Percentiles rank a stretch among this genome's conserved stretches.
Conservation (phyloP, 2,797 vertebrate species). For the Pseudochirops cupreus region DNA sequence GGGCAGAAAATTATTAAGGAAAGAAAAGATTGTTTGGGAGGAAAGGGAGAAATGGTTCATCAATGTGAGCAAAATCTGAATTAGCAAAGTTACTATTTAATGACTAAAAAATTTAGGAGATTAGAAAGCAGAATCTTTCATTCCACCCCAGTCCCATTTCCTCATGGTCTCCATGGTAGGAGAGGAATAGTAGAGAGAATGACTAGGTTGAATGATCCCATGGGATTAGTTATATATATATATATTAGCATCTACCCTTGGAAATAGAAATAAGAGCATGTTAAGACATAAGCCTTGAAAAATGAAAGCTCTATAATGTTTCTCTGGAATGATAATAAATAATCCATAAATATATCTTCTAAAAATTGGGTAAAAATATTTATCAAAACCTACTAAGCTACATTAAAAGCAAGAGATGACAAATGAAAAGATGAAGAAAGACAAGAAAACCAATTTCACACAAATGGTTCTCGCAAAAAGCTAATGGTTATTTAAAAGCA, state of each 20-base stretch:
- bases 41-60: not conserved
- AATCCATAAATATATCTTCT: not conserved
- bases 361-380: not conserved
- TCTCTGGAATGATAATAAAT: not conserved
- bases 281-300: not conserved
- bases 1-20: not conserved
- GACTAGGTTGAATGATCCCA: not conserved
- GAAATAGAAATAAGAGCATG: not conserved
- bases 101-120: not conserved
- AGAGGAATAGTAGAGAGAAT: not conserved
- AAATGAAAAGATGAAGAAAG: constrained; percentile 5
- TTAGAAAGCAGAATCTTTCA: not conserved
- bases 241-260: not conserved
- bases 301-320: not conserved
- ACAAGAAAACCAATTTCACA: not conserved
- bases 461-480: not conserved
- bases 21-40: not conserved
- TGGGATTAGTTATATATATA: not conserved
- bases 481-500: not conserved
- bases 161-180: not conserved
- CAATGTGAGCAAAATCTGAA: not conserved
- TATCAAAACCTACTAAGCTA: not conserved
- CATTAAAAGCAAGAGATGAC: not conserved
- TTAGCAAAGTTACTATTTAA: not conserved
- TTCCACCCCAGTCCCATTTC: not conserved